Base-by-base conservation (phyloP, 2,888 invertebrate genomes). In the Catotricha subobsoleta region DNA sequence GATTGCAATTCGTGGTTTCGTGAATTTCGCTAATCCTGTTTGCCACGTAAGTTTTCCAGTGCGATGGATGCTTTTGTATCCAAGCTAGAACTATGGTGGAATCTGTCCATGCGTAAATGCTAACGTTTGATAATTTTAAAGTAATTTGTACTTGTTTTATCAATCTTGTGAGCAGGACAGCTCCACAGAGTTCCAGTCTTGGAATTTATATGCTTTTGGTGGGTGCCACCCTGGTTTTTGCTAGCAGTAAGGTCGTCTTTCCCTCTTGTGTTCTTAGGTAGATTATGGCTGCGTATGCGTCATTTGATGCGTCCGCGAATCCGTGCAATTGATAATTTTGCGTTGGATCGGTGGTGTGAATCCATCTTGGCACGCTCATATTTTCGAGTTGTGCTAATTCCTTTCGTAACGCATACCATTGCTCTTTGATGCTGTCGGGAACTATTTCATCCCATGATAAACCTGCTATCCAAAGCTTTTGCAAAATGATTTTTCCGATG, bases 401-500 rank as follows among this genome's bases (percentile, higher is more conserved):
- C 8, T 21, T 8, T 2, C 21, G 21, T 13, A 35, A 21, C 3
- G 12, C 7, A 2, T 5, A 3, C 46, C 48, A 48, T n/a, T 31
- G 18, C 1, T n/a, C 2, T 1, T 39, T 36, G 1, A 39, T 25
- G 3, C 28, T 12, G 12, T 15, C n/a, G 1, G 44, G 44, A 4
- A 46, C 7, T 13, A 27, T 25, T 21, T 43, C 45, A 31, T 48
- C 45, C 46, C 48, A 48, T 30, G 36, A 20, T 18, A 30, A n/a
- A 21, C 40, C 39, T 1, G 25, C 3, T 3, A 37, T 12, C 47
- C 46, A 47, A 13, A 48, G 13, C 16, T 44, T 25, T 30, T 48
- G 46, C 39, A 48, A 37, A 3, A 48, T 27, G 4, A 44, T 45
- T 40, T 48, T 46, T 3, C 29, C 45, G n/a, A 9, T 41, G 3